Evolutionary conservation across 2,888 invertebrate species (phyloP), one percentile per base, ranked within the genome.

Genomic region (Phanerotoma sp.): DNA sequence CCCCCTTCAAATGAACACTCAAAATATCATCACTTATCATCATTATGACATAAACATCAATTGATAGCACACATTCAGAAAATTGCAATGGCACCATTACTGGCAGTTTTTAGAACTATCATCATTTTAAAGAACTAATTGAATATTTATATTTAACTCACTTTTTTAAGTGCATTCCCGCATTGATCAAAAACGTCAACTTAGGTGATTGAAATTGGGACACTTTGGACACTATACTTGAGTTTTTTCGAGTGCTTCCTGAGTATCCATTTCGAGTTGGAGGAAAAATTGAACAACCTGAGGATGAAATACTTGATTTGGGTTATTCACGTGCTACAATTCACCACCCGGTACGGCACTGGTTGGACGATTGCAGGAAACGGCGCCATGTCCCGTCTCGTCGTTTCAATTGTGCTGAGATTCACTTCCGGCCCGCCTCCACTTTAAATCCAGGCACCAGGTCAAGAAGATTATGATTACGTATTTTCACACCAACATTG

Each of bases 381-480:
- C 56, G 59, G 57, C 63, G 60, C 58, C 63, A 63, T 63, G 61
- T 63, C 60, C 56, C 53, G 50, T 16, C n/a, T 33, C 32, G 28
- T 49, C 28, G 15, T 40, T 49, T 28, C 15, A 22, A 15, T 40
- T n/a, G 40, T 49, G 7, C 30, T 30, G 41, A 54, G 56, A 58
- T 49, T 48, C 33, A 56, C 58, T 61, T 61, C 56, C 58, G 58
- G 54, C 52, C 50, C 54, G 54, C 55, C 60, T 60, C 47, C 56
- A 55, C 11, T 21, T 22, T 7, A 57, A 33, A 25, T 48, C 54
- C 51, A 18, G 38, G 20, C 18, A 38, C 16, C 38, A 38, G 38
- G 38, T 38, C 33, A 10, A 33, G 41, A 15, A 13, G 42, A 42
- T 20, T 25, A 15, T 11, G 42, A 42, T 20, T 25, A 44, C 10